These are phyloP conservation scores for Nymphalis urticae DNA, from an alignment of 2,888 invertebrate species.

Conservation along the genomic window DNA sequence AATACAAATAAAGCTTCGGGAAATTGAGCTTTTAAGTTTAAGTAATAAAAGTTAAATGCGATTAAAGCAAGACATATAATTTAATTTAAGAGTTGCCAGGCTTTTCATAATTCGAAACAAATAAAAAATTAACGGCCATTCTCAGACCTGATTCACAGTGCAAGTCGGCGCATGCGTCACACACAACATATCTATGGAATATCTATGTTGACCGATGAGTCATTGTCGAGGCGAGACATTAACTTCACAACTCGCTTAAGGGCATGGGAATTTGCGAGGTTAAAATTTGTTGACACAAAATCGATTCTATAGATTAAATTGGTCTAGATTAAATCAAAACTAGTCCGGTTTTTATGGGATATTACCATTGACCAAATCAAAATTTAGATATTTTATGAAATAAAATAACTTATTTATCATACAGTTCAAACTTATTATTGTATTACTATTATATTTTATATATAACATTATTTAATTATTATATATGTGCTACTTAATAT, in stretches of 20 bases:
- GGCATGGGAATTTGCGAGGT: conserved; percentile 4
- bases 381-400: neutral
- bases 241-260: conserved; percentile 6
- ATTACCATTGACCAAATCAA: neutral
- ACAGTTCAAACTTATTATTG: too few relatives aligned
- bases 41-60: too few relatives aligned
- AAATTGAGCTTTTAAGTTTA: too few relatives aligned
- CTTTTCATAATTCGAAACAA: conserved; percentile 30
- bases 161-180: conserved; percentile 40
- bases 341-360: neutral
- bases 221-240: conserved; percentile 23
- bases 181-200: conserved; percentile 30
- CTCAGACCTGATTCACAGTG: conserved; percentile 41
- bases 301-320: neutral
- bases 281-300: neutral
- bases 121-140: conserved; percentile 38
- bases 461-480: too few relatives aligned
- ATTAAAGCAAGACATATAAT: too few relatives aligned
- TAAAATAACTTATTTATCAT: too few relatives aligned
- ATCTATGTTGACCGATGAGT: conserved; percentile 36
- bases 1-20: too few relatives aligned
- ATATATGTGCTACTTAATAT: too few relatives aligned
- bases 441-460: too few relatives aligned
- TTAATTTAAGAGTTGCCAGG: neutral
- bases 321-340: too few relatives aligned